Conservation (phyloP, 2,113 vertebrate genomes). For the Lampris incognitus region DNA sequence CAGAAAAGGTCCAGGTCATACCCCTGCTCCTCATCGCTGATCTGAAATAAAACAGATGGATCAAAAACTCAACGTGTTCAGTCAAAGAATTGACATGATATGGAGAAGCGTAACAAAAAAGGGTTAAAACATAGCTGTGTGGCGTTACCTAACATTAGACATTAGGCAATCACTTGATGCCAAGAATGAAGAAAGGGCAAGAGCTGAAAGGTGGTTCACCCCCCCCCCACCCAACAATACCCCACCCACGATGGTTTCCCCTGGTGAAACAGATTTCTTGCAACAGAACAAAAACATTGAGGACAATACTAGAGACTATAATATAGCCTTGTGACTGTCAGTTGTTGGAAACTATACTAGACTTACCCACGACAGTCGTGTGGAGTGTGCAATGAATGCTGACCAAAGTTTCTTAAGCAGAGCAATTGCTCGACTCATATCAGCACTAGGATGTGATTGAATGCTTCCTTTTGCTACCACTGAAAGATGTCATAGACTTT, state of each 20-base stretch:
- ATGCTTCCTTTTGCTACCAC: background rate
- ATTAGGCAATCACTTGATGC: conserved; percentile 8
- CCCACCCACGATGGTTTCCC: background rate
- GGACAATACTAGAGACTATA: conserved; percentile 3
- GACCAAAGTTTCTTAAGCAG: background rate
- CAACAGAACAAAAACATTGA: conserved; percentile 11
- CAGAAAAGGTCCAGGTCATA: conserved; percentile 97
- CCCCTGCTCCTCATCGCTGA: conserved; percentile 94
- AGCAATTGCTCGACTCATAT: background rate
- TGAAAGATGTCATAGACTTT: background rate
- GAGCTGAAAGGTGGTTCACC: conserved; percentile 5
- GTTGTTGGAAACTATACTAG: background rate
- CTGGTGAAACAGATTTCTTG: background rate
- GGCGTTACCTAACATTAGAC: conserved; percentile 23
- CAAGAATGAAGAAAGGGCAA: conserved; percentile 6
- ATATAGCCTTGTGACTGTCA: background rate
- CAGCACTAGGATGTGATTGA: background rate
- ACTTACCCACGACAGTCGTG: background rate
- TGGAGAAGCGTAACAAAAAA: background rate
- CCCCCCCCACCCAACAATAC: conserved; percentile 2
- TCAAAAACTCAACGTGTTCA: background rate
- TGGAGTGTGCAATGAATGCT: too few relatives aligned
- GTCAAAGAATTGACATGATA: background rate
- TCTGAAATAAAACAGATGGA: conserved; percentile 83
- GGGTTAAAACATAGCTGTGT: conserved; percentile 18